phyloP scores from a whole-genome alignment of 2,113 vertebrate species.

The Donacobius atricapilla region DNA sequence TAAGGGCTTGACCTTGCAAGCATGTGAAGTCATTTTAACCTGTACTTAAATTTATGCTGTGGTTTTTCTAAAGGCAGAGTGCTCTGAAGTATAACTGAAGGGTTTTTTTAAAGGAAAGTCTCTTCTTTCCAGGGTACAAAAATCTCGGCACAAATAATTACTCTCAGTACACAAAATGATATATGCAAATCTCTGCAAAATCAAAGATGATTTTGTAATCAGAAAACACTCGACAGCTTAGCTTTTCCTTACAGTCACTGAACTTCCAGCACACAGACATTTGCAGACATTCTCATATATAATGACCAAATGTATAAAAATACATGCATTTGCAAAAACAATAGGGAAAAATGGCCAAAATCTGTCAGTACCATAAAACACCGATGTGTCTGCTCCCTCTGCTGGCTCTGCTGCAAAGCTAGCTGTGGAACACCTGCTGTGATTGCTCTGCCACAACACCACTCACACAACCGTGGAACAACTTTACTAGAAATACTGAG shows the following conservation, averaged over 20 bases:
- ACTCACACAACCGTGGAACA: not conserved
- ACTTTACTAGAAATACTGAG: not conserved
- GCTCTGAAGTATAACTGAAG: not conserved
- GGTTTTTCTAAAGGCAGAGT: not conserved
- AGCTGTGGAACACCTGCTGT: not conserved
- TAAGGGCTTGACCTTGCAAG: conserved; percentile 35
- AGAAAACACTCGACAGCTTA: not conserved
- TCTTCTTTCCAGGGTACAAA: not conserved
- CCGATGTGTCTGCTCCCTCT: conserved; percentile 65
- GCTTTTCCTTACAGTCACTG: not conserved
- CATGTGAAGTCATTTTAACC: conserved; percentile 33
- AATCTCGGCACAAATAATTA: not conserved
- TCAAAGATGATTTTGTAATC: not conserved
- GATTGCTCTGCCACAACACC: not conserved
- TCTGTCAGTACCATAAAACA: not conserved
- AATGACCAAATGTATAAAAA: not conserved
- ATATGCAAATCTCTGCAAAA: not conserved
- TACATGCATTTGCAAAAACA: not conserved
- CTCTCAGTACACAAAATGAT: not conserved
- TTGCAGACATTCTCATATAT: not conserved
- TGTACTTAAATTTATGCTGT: conserved; percentile 17
- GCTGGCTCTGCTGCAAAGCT: conserved; percentile 54
- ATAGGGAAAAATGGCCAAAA: not conserved
- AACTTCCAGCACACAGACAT: not conserved
- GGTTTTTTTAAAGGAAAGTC: rapidly evolving